phyloP scores from a whole-genome alignment of 2,797 vertebrate species.

The Geotrypetes seraphini region DNA sequence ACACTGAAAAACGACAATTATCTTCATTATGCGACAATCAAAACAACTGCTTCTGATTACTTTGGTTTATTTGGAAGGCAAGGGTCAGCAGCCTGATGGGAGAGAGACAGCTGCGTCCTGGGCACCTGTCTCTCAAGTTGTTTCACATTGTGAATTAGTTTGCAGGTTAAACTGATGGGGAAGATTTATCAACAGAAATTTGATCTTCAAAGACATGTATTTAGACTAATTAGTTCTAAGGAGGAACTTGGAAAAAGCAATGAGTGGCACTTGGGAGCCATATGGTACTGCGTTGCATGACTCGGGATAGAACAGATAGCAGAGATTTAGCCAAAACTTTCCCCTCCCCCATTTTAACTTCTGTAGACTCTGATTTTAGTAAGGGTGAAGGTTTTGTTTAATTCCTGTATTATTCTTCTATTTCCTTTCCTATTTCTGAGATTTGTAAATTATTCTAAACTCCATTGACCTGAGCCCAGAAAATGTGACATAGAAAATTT shows the following conservation, averaged over 20 bases:
- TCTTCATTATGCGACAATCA: neutral
- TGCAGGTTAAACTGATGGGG: neutral
- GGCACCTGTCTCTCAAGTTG: neutral
- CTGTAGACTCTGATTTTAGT: no score
- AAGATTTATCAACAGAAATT: conserved; percentile 16
- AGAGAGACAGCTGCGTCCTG: neutral
- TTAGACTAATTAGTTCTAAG: conserved; percentile 24
- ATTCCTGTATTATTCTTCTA: no score
- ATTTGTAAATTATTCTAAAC: no score
- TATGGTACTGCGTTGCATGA: conserved; percentile 33
- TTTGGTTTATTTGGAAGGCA: neutral
- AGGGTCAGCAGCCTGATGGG: conserved; percentile 4
- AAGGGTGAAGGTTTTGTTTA: no score
- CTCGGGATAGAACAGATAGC: no score
- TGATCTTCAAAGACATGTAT: conserved; percentile 11
- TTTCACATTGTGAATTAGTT: conserved; percentile 10
- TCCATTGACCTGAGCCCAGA: no score
- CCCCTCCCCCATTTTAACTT: no score
- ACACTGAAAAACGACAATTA: no score
- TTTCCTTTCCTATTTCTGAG: no score
- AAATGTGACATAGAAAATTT: no score
- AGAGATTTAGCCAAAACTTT: no score
- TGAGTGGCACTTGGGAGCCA: conserved; percentile 33
- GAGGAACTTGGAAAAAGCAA: conserved; percentile 34
- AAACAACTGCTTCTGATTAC: conserved; percentile 2